Conservation (phyloP, 2,888 invertebrate genomes). For the Pyralis farinalis region DNA sequence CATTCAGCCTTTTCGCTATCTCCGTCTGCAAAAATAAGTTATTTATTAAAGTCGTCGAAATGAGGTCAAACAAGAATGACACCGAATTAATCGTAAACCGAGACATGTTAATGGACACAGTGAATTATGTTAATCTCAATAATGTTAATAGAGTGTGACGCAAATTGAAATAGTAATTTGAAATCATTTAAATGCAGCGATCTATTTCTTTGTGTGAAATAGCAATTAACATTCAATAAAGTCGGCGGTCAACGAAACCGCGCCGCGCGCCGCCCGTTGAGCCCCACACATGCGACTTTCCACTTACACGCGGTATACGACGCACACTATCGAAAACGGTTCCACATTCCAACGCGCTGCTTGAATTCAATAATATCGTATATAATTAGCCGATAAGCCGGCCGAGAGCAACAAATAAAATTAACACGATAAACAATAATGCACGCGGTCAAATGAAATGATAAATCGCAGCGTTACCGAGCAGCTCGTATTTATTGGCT, state of each 20-base stretch:
- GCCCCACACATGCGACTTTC: conserved; percentile 33
- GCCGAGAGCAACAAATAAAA: conserved; percentile 66
- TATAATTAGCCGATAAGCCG: conserved; percentile 68
- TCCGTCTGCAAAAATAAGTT: conserved; percentile 88
- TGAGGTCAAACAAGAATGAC: conserved; percentile 13
- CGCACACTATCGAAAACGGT: conserved; percentile 52
- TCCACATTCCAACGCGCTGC: conserved; percentile 57
- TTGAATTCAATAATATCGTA: conserved; percentile 62
- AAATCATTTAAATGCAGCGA: conserved; percentile 41
- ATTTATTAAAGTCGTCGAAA: conserved; percentile 18
- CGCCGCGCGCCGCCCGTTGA: conserved; percentile 28
- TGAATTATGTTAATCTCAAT: conserved; percentile 29
- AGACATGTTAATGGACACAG: conserved; percentile 21
- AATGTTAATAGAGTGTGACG: conserved; percentile 32
- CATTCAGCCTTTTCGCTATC: conserved; percentile 96
- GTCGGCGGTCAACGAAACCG: conserved; percentile 48
- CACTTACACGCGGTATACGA: conserved; percentile 23
- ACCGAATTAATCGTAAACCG: conserved; percentile 22
- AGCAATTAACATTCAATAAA: conserved; percentile 56
- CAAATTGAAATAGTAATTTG: conserved; percentile 17
- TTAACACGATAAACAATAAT: conserved; percentile 74
- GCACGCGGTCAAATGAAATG: conserved; percentile 59
- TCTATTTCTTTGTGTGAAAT: conserved; percentile 51
- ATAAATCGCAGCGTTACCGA: conserved; percentile 63
- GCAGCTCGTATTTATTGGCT: conserved; percentile 64